Percentiles rank a stretch among this genome's conserved stretches.
Conservation (phyloP, 1,140 invertebrate genomes). For the Drosophila teissieri region DNA sequence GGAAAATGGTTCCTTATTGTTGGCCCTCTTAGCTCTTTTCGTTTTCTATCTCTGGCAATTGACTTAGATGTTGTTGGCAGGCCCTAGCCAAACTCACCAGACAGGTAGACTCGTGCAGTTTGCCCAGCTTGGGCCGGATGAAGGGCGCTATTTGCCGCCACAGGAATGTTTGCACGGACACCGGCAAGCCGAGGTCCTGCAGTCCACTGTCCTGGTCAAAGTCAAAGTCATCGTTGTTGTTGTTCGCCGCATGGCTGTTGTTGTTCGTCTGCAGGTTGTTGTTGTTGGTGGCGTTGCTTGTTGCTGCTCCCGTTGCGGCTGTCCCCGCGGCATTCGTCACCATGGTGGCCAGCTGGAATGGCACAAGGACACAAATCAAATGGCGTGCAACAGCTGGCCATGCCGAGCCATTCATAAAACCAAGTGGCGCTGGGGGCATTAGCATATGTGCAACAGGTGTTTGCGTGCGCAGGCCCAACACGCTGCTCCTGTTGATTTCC, state of each 20-base stretch:
- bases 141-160: conserved; percentile 98
- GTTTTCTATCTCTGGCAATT: conserved; percentile 18
- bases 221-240: conserved; percentile 84
- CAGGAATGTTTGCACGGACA: conserved; percentile 98
- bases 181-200: conserved; percentile 93
- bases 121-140: conserved; percentile 95
- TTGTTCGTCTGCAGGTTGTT: conserved; percentile 71
- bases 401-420: conserved; percentile 58
- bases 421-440: background rate
- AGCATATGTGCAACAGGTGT: conserved; percentile 71
- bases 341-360: conserved; percentile 70
- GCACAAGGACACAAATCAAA: conserved; percentile 45
- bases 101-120: conserved; percentile 98
- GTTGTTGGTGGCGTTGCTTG: conserved; percentile 62
- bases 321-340: conserved; percentile 70
- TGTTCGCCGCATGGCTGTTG: conserved; percentile 80
- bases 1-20: conserved; percentile 2
- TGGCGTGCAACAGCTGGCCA: conserved; percentile 58
- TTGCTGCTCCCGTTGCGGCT: conserved; percentile 24
- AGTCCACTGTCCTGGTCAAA: conserved; percentile 86
- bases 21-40: conserved; percentile 4
- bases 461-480: conserved; percentile 68
- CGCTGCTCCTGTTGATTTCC: conserved; percentile 26
- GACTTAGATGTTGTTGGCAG: conserved; percentile 2
- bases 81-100: conserved; percentile 90